Evolutionary conservation across 2,888 invertebrate species (phyloP).

Genomic region (Rugalucina vietnamica): DNA sequence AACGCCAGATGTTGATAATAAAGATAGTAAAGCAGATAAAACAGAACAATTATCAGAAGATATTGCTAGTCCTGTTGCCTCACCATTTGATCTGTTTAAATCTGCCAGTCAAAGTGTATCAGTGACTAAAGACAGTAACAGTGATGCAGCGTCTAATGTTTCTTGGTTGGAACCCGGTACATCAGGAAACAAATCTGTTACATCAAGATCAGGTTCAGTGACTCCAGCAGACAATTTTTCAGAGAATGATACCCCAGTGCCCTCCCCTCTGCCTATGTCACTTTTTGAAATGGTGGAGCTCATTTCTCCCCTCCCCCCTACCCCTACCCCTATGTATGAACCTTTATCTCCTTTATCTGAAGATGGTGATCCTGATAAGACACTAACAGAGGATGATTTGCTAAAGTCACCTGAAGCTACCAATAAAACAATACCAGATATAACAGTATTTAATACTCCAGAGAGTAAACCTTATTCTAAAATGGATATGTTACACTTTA

Average conservation of each 20-base stretch:
- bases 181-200: not conserved
- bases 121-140: not conserved
- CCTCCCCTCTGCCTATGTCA: constrained; percentile 67
- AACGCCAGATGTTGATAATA: not conserved
- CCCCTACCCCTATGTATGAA: constrained; percentile 54
- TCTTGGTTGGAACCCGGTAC: not conserved
- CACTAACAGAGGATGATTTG: not conserved
- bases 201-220: constrained; percentile 37
- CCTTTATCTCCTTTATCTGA: constrained; percentile 60
- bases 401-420: not conserved
- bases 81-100: not conserved
- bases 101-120: not conserved
- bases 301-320: constrained; percentile 71
- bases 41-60: not conserved
- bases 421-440: not conserved
- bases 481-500: constrained; percentile 11
- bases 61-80: not conserved
- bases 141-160: not conserved
- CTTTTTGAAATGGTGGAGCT: constrained; percentile 67
- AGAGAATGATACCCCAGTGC: constrained; percentile 41
- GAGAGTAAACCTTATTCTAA: not conserved
- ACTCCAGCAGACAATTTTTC: constrained; percentile 40
- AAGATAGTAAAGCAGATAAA: not conserved
- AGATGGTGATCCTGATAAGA: constrained; percentile 10
- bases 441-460: not conserved